Base-by-base conservation (phyloP, 1,140 invertebrate genomes). In the Diploscapter pachys region DNA sequence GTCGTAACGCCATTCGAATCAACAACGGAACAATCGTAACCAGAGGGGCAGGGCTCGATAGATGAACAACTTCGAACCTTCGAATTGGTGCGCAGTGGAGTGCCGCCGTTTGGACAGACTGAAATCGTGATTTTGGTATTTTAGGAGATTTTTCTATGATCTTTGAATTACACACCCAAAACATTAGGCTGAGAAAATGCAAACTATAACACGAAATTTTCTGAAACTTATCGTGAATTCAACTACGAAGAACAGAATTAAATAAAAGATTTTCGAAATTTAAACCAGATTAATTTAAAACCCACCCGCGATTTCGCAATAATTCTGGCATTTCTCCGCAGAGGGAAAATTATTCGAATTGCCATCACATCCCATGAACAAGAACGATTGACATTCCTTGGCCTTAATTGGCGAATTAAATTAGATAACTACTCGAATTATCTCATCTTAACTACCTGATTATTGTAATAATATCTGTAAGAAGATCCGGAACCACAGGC, bases 321-420 rank as follows among this genome's bases (percentile, higher is more conserved):
- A 79, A 59, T 65, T 66, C 54, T 79, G 70, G 55, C 78, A 79
- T 13, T 79, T 71, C 54, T 73, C 75, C 8, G 72, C 54, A 3
- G 78, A 72, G 5, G 69, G 66, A 57, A 79, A 79, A 61, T 79
- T 79, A 68, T 79, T 79, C 13, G 76, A 78, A 56, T 79, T 79
- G 0, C 78, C 78, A 50, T 59, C 57, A 59, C 57, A 59, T 59
- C 57, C 57, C 13, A 13, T 13, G 57, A 59, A 59, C 48, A 31
- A 31, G 31, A 31, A 31, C 31, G 31, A 54, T 71, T n/a, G 13
- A 8, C 59, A 31, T 63, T 53, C 73, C 57, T 74, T 76, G 59
- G 31, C 31, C 31, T 31, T 31, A 31, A 31, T 31, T 31, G 31
- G 31, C 1, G 31, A 31, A 31, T 31, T 31, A 31, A 31, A 31